Percentiles rank a stretch among this genome's conserved stretches.
These are phyloP conservation scores for Arion vulgaris DNA, from an alignment of 1,140 invertebrate species.

Conservation along the genomic window DNA sequence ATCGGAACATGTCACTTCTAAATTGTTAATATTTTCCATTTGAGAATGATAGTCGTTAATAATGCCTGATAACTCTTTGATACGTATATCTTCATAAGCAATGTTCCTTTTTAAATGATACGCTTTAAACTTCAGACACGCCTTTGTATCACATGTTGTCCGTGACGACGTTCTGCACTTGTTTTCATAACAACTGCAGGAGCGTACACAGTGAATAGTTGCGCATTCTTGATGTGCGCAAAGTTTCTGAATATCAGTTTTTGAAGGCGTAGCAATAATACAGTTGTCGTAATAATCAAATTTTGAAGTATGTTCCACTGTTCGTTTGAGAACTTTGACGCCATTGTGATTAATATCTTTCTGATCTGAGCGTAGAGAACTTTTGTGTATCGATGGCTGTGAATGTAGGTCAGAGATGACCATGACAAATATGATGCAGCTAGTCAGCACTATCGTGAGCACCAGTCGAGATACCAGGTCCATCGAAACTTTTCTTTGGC, in stretches of 20 bases:
- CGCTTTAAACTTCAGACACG: not conserved
- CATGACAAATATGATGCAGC: too few relatives aligned
- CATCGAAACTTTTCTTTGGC: too few relatives aligned
- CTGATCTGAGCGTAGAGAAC: not conserved
- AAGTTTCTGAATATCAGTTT: not conserved
- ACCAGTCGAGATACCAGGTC: too few relatives aligned
- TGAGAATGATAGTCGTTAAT: not conserved
- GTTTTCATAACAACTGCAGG: not conserved
- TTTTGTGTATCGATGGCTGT: not conserved
- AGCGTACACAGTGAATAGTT: not conserved
- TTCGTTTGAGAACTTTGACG: not conserved
- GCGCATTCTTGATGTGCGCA: not conserved
- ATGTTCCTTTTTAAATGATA: not conserved
- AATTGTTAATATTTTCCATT: not conserved
- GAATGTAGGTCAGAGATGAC: too few relatives aligned
- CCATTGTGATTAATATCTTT: not conserved
- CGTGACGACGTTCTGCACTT: not conserved
- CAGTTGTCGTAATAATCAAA: not conserved
- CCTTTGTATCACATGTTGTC: constrained; percentile 6
- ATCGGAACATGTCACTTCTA: not conserved
- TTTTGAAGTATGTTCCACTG: not conserved
- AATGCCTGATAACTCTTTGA: not conserved
- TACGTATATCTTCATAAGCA: not conserved
- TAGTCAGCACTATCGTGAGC: too few relatives aligned
- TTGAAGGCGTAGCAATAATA: not conserved